phyloP scores from a whole-genome alignment of 2,888 invertebrate genomes.

The Drosophila kuntzei region DNA sequence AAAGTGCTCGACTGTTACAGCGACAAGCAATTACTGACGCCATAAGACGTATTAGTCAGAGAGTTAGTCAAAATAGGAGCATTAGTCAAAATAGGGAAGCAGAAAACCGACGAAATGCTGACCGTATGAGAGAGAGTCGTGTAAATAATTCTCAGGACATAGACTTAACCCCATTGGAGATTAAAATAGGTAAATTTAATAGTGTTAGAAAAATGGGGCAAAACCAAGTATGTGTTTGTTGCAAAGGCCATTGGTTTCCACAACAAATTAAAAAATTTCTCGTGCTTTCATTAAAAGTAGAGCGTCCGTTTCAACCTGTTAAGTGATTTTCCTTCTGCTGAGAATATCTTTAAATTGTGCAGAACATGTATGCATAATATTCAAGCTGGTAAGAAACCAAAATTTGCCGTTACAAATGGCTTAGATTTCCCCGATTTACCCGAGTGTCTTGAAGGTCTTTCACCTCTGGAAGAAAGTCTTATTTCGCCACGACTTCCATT shows the following conservation, averaged over 20 bases:
- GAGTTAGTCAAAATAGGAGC: not conserved
- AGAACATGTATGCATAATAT: not conserved
- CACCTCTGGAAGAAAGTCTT: not conserved
- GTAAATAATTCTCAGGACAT: not conserved
- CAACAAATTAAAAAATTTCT: not conserved
- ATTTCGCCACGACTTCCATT: not conserved
- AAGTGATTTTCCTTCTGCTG: constrained; percentile 4
- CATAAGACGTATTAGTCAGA: not conserved
- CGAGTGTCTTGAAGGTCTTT: not conserved
- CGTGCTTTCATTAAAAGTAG: not conserved
- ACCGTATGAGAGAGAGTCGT: not conserved
- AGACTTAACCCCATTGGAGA: not conserved
- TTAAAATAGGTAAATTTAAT: too few species aligned
- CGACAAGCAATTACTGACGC: not conserved
- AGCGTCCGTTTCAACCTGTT: not conserved
- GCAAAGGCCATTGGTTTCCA: not conserved
- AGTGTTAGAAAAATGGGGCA: constrained; percentile 11
- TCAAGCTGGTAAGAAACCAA: constrained; percentile 3
- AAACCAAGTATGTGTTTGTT: constrained; percentile 4
- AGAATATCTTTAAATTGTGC: not conserved
- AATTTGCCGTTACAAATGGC: constrained; percentile 8
- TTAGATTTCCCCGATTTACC: not conserved
- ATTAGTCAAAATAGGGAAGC: not conserved
- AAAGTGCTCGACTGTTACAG: too few species aligned
- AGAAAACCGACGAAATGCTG: constrained; percentile 1